phyloP scores from a whole-genome alignment of 2,888 invertebrate species.

The Scaptodrosophila latifasciaeformis region DNA sequence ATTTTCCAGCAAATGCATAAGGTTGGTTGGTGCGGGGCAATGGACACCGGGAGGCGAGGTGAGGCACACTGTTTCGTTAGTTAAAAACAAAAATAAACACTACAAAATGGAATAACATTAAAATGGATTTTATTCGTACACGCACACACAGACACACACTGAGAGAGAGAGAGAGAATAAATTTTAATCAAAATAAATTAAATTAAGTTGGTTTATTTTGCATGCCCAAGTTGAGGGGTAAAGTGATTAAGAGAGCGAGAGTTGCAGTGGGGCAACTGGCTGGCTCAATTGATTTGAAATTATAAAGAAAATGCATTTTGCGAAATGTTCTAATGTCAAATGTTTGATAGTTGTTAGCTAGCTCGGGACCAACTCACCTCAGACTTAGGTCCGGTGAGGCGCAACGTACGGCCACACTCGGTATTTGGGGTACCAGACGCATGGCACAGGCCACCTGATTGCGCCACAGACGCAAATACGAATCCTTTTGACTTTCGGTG shows the following conservation, averaged over 20 bases:
- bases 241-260: too few relatives aligned
- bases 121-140: constrained; percentile 1
- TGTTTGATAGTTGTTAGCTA: too few relatives aligned
- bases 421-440: constrained; percentile 93
- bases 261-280: too few relatives aligned
- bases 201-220: too few relatives aligned
- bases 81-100: constrained; percentile 24
- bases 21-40: too few relatives aligned
- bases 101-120: constrained; percentile 7
- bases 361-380: constrained; percentile 84
- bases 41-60: too few relatives aligned
- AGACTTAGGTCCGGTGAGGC: constrained; percentile 94
- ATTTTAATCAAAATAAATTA: background rate
- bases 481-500: constrained; percentile 88
- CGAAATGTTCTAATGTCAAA: constrained; percentile 32
- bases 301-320: constrained; percentile 16
- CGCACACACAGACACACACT: background rate
- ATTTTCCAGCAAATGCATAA: too few relatives aligned
- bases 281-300: background rate
- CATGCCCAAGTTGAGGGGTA: too few relatives aligned
- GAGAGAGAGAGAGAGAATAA: background rate
- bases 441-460: constrained; percentile 98
- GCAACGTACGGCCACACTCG: constrained; percentile 90
- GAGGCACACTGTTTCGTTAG: too few relatives aligned
- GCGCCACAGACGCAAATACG: constrained; percentile 97